Evolutionary conservation across 1,140 invertebrate genomes (phyloP), one percentile per base, ranked within the genome.

Genomic region (Telenomus remus): DNA sequence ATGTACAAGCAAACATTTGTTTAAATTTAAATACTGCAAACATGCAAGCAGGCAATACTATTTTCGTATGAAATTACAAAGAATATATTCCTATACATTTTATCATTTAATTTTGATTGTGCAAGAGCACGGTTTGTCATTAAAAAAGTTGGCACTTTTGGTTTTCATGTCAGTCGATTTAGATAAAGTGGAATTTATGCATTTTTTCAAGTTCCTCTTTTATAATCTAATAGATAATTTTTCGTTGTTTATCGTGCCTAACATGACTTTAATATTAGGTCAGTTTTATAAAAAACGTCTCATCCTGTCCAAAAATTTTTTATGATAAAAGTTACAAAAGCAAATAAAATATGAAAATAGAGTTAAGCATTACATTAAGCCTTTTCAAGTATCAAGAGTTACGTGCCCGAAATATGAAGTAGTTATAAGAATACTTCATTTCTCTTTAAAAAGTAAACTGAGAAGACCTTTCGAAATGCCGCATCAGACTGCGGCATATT

Each of bases 371-470:
- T 27, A 27, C 19, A 27, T 27, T 27, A 27, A 27, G 46, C 35
- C 35, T 56, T 53, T 46, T 59, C 37, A 60, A 49, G 16, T 34
- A 69, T 51, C 55, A 68, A 51, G 16, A 71, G 44, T 49, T 64
- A 71, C 54, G 59, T 57, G 59, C 54, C 54, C n/a, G 39, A 35
- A 56, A 51, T 71, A 33, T 51, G 51, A 71, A 64, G 7, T 14
- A 15, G 10, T 19, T 4, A 53, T 71, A 51, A 47, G 57, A 35
- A 15, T 9, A 14, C 19, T 11, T 43, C 55, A n/a, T 49, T 46
- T 50, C 44, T 42, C 54, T 44, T 49, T 63, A 49, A 12, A 61
- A 71, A 63, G 44, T 55, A 33, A 56, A 54, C 44, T 55, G 56
- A 61, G 50, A 63, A 71, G 37, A 63, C 11, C 33, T 15, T 60